Percentiles rank a stretch among this genome's conserved stretches.
Evolutionary conservation across 2,888 invertebrate species (phyloP).

Genomic region (Criorhina ranunculi): DNA sequence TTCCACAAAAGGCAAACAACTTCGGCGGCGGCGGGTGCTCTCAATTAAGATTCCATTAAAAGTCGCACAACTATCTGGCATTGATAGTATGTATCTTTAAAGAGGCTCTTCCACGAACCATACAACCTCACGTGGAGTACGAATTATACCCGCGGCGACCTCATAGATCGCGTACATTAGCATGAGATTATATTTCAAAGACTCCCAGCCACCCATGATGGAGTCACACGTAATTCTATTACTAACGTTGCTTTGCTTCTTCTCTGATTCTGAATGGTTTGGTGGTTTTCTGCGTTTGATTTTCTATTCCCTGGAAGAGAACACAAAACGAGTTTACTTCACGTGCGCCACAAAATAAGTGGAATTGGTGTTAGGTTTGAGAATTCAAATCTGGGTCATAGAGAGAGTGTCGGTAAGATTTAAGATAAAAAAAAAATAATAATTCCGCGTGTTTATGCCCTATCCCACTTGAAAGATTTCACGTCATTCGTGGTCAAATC

Average conservation of each 20-base stretch:
- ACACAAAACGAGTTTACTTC: conserved; percentile 4
- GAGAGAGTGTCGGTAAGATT: conserved; percentile 15
- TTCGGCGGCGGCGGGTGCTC: background rate
- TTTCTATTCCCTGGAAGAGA: conserved; percentile 6
- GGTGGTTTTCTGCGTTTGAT: background rate
- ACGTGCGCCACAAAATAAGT: background rate
- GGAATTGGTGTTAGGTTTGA: background rate
- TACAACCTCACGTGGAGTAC: conserved; percentile 13
- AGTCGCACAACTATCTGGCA: background rate
- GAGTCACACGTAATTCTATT: conserved; percentile 13
- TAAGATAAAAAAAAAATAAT: too few relatives aligned
- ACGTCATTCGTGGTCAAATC: background rate
- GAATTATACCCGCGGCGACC: conserved; percentile 27
- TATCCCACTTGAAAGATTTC: background rate
- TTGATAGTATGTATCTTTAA: background rate
- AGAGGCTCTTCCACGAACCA: background rate
- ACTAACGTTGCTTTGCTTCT: background rate
- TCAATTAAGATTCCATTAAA: conserved; percentile 13
- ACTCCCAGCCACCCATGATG: background rate
- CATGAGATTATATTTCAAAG: conserved; percentile 27
- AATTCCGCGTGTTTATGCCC: too few relatives aligned
- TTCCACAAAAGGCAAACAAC: background rate
- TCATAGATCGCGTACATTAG: conserved; percentile 8
- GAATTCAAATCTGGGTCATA: conserved; percentile 20
- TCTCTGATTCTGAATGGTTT: background rate